Percentiles rank a stretch among this genome's conserved stretches.
phyloP scores from a whole-genome alignment of 1,140 invertebrate species.

The Arctopsyche grandis region DNA sequence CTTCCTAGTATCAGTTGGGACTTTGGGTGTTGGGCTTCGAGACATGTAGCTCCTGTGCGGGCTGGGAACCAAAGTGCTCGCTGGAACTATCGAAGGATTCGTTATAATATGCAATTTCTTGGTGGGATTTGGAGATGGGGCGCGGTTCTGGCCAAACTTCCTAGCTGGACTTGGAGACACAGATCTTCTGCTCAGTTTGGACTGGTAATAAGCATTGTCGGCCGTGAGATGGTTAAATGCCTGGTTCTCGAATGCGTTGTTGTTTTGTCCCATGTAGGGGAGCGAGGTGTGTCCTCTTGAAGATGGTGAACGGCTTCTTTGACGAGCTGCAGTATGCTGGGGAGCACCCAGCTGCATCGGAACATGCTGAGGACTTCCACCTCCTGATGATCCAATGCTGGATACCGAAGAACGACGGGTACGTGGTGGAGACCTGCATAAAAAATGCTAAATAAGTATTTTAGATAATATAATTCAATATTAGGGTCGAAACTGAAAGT shows the following conservation, averaged over 20 bases:
- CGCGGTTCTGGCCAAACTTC: slow-evolving; percentile 29
- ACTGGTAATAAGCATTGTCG: slow-evolving; percentile 48
- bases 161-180: slow-evolving; percentile 50
- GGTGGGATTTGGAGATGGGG: slow-evolving; percentile 45
- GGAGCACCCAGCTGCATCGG: slow-evolving; percentile 57
- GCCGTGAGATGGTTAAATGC: slow-evolving; percentile 50
- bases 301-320: slow-evolving; percentile 56
- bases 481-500: no score
- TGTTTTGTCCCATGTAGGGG: slow-evolving; percentile 48
- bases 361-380: slow-evolving; percentile 55
- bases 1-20: slow-evolving; percentile 53
- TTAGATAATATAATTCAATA: no score
- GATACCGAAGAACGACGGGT: slow-evolving; percentile 68
- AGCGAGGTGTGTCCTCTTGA: slow-evolving; percentile 44
- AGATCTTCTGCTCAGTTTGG: slow-evolving; percentile 48
- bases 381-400: slow-evolving; percentile 64
- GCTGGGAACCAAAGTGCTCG: slow-evolving; percentile 42
- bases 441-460: neutral
- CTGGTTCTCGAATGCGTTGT: slow-evolving; percentile 52
- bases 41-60: slow-evolving; percentile 62
- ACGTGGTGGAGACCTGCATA: slow-evolving; percentile 66
- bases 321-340: slow-evolving; percentile 57
- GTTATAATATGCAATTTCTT: slow-evolving; percentile 30
- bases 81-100: slow-evolving; percentile 40
- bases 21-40: slow-evolving; percentile 66